Percentiles rank a stretch among this genome's conserved stretches.
Evolutionary conservation across 2,797 vertebrate genomes (phyloP).

Genomic region (Champsocephalus esox): DNA sequence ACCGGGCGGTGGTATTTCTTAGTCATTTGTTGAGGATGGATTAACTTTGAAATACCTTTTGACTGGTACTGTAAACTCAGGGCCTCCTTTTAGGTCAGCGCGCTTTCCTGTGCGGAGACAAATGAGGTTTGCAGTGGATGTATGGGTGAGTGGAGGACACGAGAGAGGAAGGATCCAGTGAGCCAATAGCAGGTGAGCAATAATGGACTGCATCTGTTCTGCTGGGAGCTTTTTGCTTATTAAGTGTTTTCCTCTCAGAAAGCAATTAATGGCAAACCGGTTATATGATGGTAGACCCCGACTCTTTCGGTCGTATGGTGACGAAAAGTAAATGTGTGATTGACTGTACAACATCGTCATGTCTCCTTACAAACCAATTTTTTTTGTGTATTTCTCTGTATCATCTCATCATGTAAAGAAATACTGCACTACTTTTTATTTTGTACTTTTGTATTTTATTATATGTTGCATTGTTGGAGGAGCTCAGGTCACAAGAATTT

Average conservation of each 20-base stretch:
- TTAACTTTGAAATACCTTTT: slow-evolving; percentile 56
- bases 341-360: too few relatives aligned
- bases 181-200: slow-evolving; percentile 37
- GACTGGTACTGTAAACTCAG: slow-evolving; percentile 62
- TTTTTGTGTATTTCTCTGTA: too few relatives aligned
- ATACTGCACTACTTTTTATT: too few relatives aligned
- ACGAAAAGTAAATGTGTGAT: too few relatives aligned
- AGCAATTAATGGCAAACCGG: slow-evolving; percentile 1
- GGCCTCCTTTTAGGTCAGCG: slow-evolving; percentile 31
- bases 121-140: slow-evolving; percentile 44
- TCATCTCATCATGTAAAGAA: too few relatives aligned
- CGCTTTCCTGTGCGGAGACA: slow-evolving; percentile 35
- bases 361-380: too few relatives aligned
- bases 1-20: slow-evolving; percentile 44
- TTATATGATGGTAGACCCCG: neutral
- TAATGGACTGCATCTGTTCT: slow-evolving; percentile 18
- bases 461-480: too few relatives aligned
- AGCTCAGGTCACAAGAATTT: too few relatives aligned
- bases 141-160: slow-evolving; percentile 16
- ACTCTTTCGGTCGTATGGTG: neutral
- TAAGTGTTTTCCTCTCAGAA: slow-evolving; percentile 1
- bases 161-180: slow-evolving; percentile 51
- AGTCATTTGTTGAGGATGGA: slow-evolving; percentile 67
- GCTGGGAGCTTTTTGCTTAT: slow-evolving; percentile 10
- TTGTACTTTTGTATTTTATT: too few relatives aligned